These are phyloP conservation scores for Chrysolina oricalcia DNA, from an alignment of 2,888 invertebrate species.

Conservation along the genomic window DNA sequence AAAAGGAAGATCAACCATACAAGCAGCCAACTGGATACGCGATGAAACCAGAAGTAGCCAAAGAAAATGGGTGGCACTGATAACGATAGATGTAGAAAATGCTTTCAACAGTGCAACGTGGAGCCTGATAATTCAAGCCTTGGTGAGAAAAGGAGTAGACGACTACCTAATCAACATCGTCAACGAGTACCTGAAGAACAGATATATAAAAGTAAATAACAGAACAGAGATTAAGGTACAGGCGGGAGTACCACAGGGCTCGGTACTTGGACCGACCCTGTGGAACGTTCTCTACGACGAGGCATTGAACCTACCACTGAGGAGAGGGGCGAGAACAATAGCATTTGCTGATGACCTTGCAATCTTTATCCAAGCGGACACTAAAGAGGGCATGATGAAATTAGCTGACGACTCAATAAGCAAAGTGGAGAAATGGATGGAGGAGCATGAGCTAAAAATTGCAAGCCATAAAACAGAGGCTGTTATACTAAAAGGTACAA, in stretches of 20 bases:
- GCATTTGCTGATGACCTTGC: constrained; percentile 42
- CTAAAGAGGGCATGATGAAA: constrained; percentile 18
- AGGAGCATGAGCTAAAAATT: constrained; percentile 21
- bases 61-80: constrained; percentile 12
- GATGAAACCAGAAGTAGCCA: background rate
- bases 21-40: background rate
- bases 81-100: constrained; percentile 27
- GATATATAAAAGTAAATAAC: background rate
- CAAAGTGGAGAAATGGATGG: constrained; percentile 30
- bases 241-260: constrained; percentile 35
- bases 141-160: background rate
- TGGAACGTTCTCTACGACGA: too few species aligned
- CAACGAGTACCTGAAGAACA: constrained; percentile 6
- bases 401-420: constrained; percentile 16
- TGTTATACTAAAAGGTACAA: constrained; percentile 30
- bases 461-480: constrained; percentile 38
- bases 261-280: too few species aligned
- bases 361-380: constrained; percentile 20
- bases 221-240: background rate
- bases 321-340: constrained; percentile 23
- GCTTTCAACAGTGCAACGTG: constrained; percentile 30
- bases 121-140: background rate
- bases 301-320: background rate
- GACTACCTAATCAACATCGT: background rate
- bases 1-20: constrained; percentile 40